Conservation (phyloP, 1,140 invertebrate genomes). For the Caerostris darwini region DNA sequence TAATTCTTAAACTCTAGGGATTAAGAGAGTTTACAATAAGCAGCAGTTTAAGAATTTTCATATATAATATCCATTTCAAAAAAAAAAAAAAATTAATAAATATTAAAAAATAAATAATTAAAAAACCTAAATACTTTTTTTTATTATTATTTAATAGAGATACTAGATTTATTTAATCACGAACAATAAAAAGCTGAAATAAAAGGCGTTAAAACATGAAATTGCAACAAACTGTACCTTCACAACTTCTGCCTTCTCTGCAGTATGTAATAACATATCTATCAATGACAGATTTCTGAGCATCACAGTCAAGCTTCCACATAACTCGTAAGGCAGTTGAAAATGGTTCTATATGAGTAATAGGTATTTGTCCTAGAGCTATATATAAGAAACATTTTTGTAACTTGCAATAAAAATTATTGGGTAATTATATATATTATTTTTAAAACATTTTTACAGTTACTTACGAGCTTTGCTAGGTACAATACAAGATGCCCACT, state of each 20-base stretch:
- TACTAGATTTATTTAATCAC: too few species aligned
- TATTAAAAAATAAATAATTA: too few species aligned
- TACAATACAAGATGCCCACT: constrained; percentile 77
- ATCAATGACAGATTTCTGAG: constrained; percentile 71
- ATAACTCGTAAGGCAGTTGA: constrained; percentile 54
- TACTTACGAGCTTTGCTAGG: constrained; percentile 68
- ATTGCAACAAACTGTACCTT: constrained; percentile 13
- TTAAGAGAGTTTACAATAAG: too few species aligned
- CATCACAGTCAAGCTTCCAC: constrained; percentile 73
- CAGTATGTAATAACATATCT: constrained; percentile 68
- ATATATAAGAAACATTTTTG: not conserved
- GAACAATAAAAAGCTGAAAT: too few species aligned
- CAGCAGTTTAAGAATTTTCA: too few species aligned
- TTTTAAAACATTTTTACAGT: not conserved
- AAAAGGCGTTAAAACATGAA: not conserved
- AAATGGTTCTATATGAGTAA: constrained; percentile 30
- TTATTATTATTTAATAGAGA: too few species aligned
- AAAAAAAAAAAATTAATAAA: not conserved
- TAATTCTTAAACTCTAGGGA: too few species aligned
- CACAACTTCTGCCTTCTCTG: constrained; percentile 17
- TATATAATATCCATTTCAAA: too few species aligned
- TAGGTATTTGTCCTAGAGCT: constrained; percentile 67
- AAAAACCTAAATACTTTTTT: too few species aligned
- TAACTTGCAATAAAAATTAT: not conserved
- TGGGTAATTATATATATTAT: not conserved